phyloP scores from a whole-genome alignment of 2,888 invertebrate genomes.

The Lasioglossum marginatum region DNA sequence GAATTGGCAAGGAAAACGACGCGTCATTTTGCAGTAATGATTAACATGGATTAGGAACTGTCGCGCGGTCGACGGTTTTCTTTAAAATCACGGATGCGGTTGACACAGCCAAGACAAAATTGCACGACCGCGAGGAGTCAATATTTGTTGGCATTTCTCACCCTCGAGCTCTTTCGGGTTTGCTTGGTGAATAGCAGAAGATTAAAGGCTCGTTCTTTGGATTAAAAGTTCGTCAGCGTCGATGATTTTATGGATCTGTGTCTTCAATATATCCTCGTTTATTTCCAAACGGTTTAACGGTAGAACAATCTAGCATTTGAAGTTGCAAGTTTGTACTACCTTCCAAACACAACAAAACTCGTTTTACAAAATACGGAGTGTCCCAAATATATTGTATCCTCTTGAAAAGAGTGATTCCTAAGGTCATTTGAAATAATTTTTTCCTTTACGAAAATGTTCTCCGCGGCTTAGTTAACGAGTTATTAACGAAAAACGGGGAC shows the following conservation, averaged over 20 bases:
- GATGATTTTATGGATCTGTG: neutral
- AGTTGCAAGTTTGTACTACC: neutral
- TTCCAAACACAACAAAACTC: neutral
- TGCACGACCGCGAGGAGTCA: conserved; percentile 31
- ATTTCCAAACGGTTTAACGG: neutral
- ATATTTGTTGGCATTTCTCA: conserved; percentile 43
- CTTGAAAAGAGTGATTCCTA: no score
- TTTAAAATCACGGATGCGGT: neutral
- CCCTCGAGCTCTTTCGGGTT: neutral
- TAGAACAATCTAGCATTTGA: no score
- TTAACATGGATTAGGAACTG: conserved; percentile 6
- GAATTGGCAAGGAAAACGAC: no score
- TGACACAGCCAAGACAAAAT: neutral
- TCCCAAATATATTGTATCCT: no score
- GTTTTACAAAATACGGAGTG: no score
- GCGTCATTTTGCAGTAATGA: neutral
- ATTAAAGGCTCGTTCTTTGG: conserved; percentile 20
- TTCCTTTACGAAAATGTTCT: no score
- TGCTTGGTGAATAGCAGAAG: conserved; percentile 5
- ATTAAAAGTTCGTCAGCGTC: neutral
- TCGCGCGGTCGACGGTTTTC: neutral
- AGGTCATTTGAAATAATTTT: no score
- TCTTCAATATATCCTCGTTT: neutral
- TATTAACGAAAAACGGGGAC: no score
- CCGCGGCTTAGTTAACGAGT: no score